A percentile compares a stretch with the other conserved stretches of the same genome.
phyloP scores from a whole-genome alignment of 2,888 invertebrate species.

The Agrochola litura region DNA sequence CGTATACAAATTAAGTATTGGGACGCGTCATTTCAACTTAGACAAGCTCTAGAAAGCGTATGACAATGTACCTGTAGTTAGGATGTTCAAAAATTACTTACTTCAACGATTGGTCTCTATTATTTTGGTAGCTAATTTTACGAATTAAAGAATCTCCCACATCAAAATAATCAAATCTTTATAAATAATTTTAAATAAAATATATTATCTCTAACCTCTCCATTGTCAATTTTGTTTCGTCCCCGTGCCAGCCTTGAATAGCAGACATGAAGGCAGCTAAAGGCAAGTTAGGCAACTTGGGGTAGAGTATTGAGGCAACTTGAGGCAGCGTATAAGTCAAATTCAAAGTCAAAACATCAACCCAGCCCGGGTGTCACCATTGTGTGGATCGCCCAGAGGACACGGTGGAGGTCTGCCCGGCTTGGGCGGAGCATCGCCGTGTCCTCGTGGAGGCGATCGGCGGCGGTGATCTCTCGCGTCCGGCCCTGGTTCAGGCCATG shows the following conservation, averaged over 20 bases:
- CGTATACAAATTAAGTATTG: too few relatives aligned
- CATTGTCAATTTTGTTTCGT: neutral
- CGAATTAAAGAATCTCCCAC: neutral
- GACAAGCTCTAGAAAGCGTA: neutral
- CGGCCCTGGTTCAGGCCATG: too few relatives aligned
- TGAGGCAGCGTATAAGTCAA: neutral
- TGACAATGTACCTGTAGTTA: constrained; percentile 31
- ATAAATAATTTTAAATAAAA: neutral
- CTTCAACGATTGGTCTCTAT: constrained; percentile 10
- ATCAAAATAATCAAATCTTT: neutral
- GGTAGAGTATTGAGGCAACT: neutral
- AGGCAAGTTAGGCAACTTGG: neutral
- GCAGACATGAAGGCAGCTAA: neutral
- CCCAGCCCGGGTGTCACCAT: too few relatives aligned
- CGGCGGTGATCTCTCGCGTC: too few relatives aligned
- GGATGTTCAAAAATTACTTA: constrained; percentile 39
- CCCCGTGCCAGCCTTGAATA: neutral
- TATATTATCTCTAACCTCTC: neutral
- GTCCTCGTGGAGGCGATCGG: too few relatives aligned
- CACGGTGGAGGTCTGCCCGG: too few relatives aligned
- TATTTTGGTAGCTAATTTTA: constrained; percentile 17
- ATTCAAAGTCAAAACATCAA: neutral
- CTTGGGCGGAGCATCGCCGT: too few relatives aligned
- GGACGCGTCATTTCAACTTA: too few relatives aligned
- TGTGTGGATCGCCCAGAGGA: too few relatives aligned